phyloP scores from a whole-genome alignment of 2,797 vertebrate genomes.

The Pseudopleuronectes americanus region DNA sequence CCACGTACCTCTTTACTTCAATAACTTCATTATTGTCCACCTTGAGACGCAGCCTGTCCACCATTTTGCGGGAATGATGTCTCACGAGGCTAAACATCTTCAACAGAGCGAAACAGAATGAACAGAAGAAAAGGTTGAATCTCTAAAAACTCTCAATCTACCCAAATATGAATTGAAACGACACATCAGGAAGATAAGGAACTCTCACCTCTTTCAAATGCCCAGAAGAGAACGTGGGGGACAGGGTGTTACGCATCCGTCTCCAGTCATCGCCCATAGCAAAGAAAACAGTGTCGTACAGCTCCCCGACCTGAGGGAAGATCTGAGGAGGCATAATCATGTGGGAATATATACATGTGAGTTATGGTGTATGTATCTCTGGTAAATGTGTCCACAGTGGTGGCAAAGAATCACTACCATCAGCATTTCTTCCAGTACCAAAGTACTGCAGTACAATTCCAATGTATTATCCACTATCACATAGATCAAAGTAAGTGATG shows the following conservation, averaged over 20 bases:
- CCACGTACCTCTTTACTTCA: constrained; percentile 57
- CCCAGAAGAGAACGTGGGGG: constrained; percentile 63
- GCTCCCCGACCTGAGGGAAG: constrained; percentile 39
- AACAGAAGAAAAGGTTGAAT: not conserved
- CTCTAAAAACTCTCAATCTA: not conserved
- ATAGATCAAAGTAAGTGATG: too few species aligned
- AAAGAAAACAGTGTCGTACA: constrained; percentile 51
- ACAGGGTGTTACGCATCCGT: constrained; percentile 61
- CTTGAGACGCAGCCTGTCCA: constrained; percentile 39
- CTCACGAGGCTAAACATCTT: constrained; percentile 69
- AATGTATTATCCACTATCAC: too few species aligned
- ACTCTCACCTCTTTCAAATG: constrained; percentile 66
- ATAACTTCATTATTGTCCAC: constrained; percentile 41
- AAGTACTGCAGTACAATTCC: too few species aligned
- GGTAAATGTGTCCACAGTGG: too few species aligned
- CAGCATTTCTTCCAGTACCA: too few species aligned
- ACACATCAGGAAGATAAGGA: too few species aligned
- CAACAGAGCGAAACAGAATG: not conserved
- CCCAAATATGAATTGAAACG: not conserved
- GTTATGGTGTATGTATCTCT: too few species aligned
- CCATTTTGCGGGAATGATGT: constrained; percentile 61
- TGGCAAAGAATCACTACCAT: too few species aligned
- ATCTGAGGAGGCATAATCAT: constrained; percentile 30
- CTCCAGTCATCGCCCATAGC: constrained; percentile 66
- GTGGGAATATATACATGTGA: not conserved